Conservation (phyloP, 1,140 invertebrate species). For the Anagrus nilaparvatae region DNA sequence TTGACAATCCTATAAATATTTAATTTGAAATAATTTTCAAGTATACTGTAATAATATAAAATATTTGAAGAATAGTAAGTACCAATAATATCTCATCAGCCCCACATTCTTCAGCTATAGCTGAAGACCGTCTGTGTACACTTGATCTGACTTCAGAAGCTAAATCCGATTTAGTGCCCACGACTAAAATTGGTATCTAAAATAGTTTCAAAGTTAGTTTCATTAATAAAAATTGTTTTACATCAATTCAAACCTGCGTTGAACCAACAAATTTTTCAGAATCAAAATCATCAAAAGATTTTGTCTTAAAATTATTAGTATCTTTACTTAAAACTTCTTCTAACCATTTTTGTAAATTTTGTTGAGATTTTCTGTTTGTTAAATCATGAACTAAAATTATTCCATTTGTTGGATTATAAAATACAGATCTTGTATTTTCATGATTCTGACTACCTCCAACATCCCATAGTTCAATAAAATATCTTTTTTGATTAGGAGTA, state of each 20-base stretch:
- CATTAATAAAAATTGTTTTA: conserved; percentile 1
- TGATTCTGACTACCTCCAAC: conserved; percentile 89
- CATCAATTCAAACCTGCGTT: conserved; percentile 44
- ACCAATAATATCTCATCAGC: conserved; percentile 86
- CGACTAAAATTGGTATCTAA: conserved; percentile 81
- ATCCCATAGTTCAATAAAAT: conserved; percentile 94
- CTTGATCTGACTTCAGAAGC: conserved; percentile 58
- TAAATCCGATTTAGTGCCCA: conserved; percentile 87
- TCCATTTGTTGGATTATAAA: conserved; percentile 88
- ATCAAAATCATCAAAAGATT: conserved; percentile 65
- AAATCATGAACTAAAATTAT: conserved; percentile 93
- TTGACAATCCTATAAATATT: conserved; percentile 53
- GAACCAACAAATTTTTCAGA: conserved; percentile 83
- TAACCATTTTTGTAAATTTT: conserved; percentile 88
- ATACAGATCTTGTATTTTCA: conserved; percentile 81
- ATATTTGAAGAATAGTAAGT: conserved; percentile 14
- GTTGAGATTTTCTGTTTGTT: conserved; percentile 90
- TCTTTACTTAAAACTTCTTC: conserved; percentile 81
- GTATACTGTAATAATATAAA: background rate
- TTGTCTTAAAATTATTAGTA: conserved; percentile 38
- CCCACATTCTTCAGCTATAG: conserved; percentile 82
- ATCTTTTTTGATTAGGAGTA: conserved; percentile 79
- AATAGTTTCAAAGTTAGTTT: conserved; percentile 19
- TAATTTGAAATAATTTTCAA: background rate
- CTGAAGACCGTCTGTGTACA: conserved; percentile 54